A percentile compares a stretch with the other conserved stretches of the same genome.
phyloP scores from a whole-genome alignment of 2,888 invertebrate species.

The Sisyra terminalis region DNA sequence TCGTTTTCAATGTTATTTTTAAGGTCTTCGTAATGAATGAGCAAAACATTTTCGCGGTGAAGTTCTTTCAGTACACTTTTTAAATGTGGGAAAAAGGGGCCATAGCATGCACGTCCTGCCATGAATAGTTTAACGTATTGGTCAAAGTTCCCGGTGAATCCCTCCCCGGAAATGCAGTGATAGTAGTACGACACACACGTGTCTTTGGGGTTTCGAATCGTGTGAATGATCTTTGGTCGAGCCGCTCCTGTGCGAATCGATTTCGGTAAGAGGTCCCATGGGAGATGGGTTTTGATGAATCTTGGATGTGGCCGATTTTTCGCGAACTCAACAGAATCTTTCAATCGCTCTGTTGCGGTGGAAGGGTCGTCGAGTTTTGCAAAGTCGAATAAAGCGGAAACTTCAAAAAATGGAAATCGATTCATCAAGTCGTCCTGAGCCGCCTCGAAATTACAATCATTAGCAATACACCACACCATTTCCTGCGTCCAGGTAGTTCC shows the following conservation, averaged over 20 bases:
- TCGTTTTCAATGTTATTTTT: slow-evolving; percentile 26
- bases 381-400: neutral
- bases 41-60: slow-evolving; percentile 16
- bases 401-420: slow-evolving; percentile 3
- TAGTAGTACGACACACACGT: slow-evolving; percentile 2
- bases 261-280: slow-evolving; percentile 1
- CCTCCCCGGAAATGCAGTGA: slow-evolving; percentile 11
- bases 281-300: slow-evolving; percentile 1
- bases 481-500: slow-evolving; percentile 2
- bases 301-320: neutral
- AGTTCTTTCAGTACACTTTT: slow-evolving; percentile 16
- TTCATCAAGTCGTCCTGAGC: neutral
- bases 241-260: neutral
- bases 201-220: slow-evolving; percentile 4
- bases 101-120: slow-evolving; percentile 19
- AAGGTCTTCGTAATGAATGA: slow-evolving; percentile 21
- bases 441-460: neutral
- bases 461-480: slow-evolving; percentile 2
- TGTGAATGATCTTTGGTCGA: slow-evolving; percentile 3
- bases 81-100: slow-evolving; percentile 19
- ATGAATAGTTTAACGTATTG: slow-evolving; percentile 13
- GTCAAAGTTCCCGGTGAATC: slow-evolving; percentile 13
- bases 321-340: neutral
- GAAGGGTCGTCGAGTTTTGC: neutral
- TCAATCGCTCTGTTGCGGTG: neutral